A percentile compares a stretch with the other conserved stretches of the same genome.
phyloP scores from a whole-genome alignment of 2,797 vertebrate species.

The Syngnathus acus region DNA sequence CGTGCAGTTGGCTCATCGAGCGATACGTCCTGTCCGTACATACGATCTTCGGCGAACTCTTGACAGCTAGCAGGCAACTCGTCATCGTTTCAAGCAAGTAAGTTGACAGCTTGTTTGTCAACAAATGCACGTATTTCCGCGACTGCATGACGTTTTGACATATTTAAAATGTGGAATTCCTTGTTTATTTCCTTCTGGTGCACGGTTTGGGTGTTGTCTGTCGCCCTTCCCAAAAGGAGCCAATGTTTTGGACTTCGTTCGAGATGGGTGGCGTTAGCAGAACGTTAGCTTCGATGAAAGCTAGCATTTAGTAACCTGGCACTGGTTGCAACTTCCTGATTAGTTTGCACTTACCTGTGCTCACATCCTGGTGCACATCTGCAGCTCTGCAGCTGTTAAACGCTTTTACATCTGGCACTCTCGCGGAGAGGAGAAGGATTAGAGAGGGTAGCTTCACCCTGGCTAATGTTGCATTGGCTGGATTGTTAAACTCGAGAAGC shows the following conservation, averaged over 20 bases:
- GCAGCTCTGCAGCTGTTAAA: not conserved
- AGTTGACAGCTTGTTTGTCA: constrained; percentile 56
- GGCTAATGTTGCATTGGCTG: constrained; percentile 15
- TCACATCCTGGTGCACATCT: constrained; percentile 5
- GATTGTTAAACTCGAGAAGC: not conserved
- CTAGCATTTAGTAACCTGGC: constrained; percentile 17
- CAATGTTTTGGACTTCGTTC: constrained; percentile 60
- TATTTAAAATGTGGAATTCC: not conserved
- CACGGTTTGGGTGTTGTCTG: constrained; percentile 16
- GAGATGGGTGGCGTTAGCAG: constrained; percentile 55
- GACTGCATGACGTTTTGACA: not conserved
- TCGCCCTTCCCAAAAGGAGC: constrained; percentile 19
- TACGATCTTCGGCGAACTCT: constrained; percentile 58
- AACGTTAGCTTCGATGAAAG: constrained; percentile 39
- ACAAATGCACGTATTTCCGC: not conserved
- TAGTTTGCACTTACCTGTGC: constrained; percentile 19
- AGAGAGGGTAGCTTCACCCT: constrained; percentile 26
- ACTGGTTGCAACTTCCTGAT: constrained; percentile 39
- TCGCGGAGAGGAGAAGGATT: not conserved
- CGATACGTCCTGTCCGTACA: constrained; percentile 38
- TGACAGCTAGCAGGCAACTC: constrained; percentile 51
- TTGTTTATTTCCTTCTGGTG: not conserved
- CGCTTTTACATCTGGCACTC: fast-evolving
- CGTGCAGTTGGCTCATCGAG: constrained; percentile 18
- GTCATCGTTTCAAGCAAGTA: constrained; percentile 50